Evolutionary conservation across 2,113 vertebrate species (phyloP).

Genomic region (Gadus chalcogrammus): DNA sequence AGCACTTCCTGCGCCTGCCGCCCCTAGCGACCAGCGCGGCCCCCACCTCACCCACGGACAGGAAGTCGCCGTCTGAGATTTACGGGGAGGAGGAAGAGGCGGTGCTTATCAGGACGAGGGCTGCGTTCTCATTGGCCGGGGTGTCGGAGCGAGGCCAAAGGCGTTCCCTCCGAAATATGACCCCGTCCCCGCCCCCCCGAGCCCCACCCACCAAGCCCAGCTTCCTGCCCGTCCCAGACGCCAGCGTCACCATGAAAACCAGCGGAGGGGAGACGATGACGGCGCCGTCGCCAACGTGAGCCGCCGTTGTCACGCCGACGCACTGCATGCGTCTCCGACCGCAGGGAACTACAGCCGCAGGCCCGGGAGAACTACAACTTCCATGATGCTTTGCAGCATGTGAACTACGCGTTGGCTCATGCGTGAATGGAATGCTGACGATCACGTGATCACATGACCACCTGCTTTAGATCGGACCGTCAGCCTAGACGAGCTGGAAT

Average conservation of each 20-base stretch:
- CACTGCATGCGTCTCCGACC: conserved; percentile 21
- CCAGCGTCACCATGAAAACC: conserved; percentile 23
- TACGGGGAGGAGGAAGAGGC: conserved; percentile 27
- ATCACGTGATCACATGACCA: no score
- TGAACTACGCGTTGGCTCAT: conserved; percentile 14
- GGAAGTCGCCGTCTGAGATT: conserved; percentile 35
- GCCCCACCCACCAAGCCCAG: conserved; percentile 49
- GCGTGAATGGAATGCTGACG: no score
- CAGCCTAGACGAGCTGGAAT: no score
- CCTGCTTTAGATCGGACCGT: no score
- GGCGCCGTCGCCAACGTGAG: conserved; percentile 74
- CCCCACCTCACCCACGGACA: conserved; percentile 51
- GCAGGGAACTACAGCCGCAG: background rate
- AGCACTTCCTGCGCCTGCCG: conserved; percentile 54
- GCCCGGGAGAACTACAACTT: conserved; percentile 1
- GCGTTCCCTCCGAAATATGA: conserved; percentile 57
- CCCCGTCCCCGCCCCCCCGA: conserved; percentile 55
- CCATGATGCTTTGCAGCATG: conserved; percentile 40
- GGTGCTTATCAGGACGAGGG: background rate
- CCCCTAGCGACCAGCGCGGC: conserved; percentile 28
- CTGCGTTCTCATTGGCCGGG: background rate
- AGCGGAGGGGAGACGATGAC: conserved; percentile 46
- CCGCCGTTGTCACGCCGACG: conserved; percentile 35
- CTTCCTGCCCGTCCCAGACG: conserved; percentile 74
- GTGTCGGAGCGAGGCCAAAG: conserved; percentile 66